These are phyloP conservation scores for Serranus cabrilla DNA, from an alignment of 2,797 vertebrate species.

Conservation along the genomic window DNA sequence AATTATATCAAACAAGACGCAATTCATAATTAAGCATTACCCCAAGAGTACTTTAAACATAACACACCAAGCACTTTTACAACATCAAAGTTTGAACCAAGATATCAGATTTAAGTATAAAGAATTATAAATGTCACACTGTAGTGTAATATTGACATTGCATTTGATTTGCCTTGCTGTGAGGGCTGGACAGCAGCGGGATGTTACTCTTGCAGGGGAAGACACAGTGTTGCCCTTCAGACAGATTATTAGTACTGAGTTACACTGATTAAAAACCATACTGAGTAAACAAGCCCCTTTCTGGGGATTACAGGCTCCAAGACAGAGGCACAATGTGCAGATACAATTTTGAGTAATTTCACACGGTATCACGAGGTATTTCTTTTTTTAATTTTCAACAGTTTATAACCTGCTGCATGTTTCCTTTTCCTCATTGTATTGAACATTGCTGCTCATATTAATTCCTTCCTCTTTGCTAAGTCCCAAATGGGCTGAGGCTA, in stretches of 20 bases:
- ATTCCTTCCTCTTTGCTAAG: conserved; percentile 10
- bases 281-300: conserved; percentile 49
- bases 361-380: not conserved
- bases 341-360: conserved; percentile 20
- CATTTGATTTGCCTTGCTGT: conserved; percentile 8
- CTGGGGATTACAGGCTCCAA: conserved; percentile 41
- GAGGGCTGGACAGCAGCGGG: conserved; percentile 8
- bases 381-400: not conserved
- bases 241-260: conserved; percentile 55
- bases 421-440: not conserved
- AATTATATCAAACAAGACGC: conserved; percentile 2
- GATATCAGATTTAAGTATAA: conserved; percentile 2
- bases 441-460: not conserved
- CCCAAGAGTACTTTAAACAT: not conserved
- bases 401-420: conserved; percentile 8
- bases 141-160: conserved; percentile 26
- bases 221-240: conserved; percentile 52
- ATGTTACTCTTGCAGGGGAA: conserved; percentile 26
- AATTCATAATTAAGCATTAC: conserved; percentile 3
- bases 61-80: not conserved
- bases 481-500: not conserved
- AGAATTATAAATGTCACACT: conserved; percentile 38
- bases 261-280: conserved; percentile 54
- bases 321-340: conserved; percentile 10
- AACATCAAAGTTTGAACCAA: not conserved